These are phyloP conservation scores for Drosophila colorata DNA, from an alignment of 2,888 invertebrate species.

Conservation along the genomic window DNA sequence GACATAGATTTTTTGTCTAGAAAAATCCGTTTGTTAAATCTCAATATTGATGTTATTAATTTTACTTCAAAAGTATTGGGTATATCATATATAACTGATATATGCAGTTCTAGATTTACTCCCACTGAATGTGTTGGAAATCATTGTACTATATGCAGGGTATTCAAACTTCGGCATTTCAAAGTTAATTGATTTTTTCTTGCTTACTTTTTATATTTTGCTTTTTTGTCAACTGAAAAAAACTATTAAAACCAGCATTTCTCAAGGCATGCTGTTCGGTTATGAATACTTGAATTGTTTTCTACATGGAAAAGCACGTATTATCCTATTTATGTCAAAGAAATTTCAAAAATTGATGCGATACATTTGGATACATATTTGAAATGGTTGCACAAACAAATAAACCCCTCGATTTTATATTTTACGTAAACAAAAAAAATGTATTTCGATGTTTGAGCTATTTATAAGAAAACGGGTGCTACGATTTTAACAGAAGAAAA, in stretches of 20 bases:
- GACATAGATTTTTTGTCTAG: too few species aligned
- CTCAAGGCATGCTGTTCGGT: neutral
- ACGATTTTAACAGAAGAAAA: neutral
- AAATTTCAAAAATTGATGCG: conserved; percentile 34
- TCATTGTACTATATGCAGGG: neutral
- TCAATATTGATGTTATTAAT: too few species aligned
- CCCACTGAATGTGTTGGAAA: too few species aligned
- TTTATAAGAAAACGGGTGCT: conserved; percentile 5
- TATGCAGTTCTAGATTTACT: too few species aligned
- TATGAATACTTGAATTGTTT: neutral
- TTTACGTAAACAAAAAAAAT: conserved; percentile 26
- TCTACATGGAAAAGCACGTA: neutral
- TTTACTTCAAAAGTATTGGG: too few species aligned
- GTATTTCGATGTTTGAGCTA: conserved; percentile 1
- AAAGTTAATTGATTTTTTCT: neutral
- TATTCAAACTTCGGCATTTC: neutral
- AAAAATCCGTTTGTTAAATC: too few species aligned
- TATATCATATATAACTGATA: too few species aligned
- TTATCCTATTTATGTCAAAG: conserved; percentile 41
- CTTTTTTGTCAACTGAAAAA: neutral
- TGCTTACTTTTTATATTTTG: neutral
- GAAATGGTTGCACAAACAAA: conserved; percentile 7
- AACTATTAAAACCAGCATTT: neutral
- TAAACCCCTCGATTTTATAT: conserved; percentile 3
- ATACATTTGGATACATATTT: conserved; percentile 30